Base-by-base conservation (phyloP, 2,888 invertebrate genomes). In the Trissolcus japonicus region DNA sequence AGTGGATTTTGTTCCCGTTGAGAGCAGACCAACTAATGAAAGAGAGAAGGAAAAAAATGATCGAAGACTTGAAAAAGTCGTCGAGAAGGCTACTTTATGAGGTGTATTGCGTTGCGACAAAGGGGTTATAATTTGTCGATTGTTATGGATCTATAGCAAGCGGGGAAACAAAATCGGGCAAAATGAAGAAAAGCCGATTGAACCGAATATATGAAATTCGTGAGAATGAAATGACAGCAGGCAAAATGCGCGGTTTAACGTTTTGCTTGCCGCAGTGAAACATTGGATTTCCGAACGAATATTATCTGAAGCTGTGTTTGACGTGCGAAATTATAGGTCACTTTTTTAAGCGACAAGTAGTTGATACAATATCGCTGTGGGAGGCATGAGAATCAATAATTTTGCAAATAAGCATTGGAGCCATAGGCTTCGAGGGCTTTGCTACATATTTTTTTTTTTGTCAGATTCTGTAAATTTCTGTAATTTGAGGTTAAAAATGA, bases 241-340 rank as follows among this genome's bases (percentile, higher is more conserved):
- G 1, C 4, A 14, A 46, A 59, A 53, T 60, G 48, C n/a, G 46
- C 60, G 43, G 54, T 54, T n/a, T 53, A 74, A 53, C 51, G 55
- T 25, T 16, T 16, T 3, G 48, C 56, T 74, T 57, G 56, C 53
- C 51, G 59, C 62, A 14, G 46, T 21, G 29, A 74, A 67, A 74
- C 67, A 57, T 62, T 19, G 57, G 61, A 67, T 62, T 51, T 67
- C 68, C 48, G 63, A 62, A 59, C 54, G 67, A 74, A 74, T 67
- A 74, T 74, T 62, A 74, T 68, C 68, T 17, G 48, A 35, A 16
- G 11, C 67, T 74, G 74, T 63, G 41, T 57, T 62, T 74, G 74
- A 74, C 68, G 75, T 51, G 51, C 50, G 35, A 74, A 68, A 75
- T 75, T 75, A 75, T 68, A 75, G 75, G 68, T 75, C 75, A 55